Base-by-base conservation (phyloP, 2,113 vertebrate species). In the Malurus elegans region DNA sequence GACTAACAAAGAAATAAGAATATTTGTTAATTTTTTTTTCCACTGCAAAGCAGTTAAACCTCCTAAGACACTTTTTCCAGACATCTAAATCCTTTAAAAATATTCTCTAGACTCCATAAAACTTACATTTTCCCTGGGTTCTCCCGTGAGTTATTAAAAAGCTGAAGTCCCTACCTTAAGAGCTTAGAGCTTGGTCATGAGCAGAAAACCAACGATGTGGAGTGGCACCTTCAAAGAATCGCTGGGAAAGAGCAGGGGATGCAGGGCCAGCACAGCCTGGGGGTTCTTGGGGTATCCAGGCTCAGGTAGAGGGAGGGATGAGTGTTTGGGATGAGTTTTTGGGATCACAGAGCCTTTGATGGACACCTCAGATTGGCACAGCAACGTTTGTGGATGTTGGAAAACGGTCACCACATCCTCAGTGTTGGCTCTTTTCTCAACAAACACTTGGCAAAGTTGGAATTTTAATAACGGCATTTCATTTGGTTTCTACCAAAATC, bases 31-130 rank as follows among this genome's bases (percentile, higher is more conserved):
- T 47, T 82, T 94, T 88, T 79, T 90, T 94, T 88, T 64, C 93
- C 92, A 83, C 85, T 90, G 90, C 80, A 96, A 96, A 95, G 94
- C 86, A 88, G 69, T 93, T 97, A 93, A 96, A 96, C 80, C 92
- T 95, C 75, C 88, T 92, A 95, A 96, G 90, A 96, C 93, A 88
- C 85, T 94, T 96, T 96, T 97, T 79, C 96, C 95, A 97, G 96
- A 97, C 96, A 94, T 78, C 92, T 86, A 95, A 96, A 96, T 96
- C 94, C 90, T 96, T 96, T 84, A 86, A 95, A 97, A 97, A 97
- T 97, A 97, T 95, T 93, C 96, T 96, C 94, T 92, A 97, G 95
- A 96, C 95, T 94, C 95, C 90, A 94, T 95, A 96, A 96, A 97
- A 95, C 88, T 92, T 96, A 86, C 79, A 86, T 95, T 95, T 96